phyloP scores from a whole-genome alignment of 2,888 invertebrate genomes.

The Gortyna flavago region DNA sequence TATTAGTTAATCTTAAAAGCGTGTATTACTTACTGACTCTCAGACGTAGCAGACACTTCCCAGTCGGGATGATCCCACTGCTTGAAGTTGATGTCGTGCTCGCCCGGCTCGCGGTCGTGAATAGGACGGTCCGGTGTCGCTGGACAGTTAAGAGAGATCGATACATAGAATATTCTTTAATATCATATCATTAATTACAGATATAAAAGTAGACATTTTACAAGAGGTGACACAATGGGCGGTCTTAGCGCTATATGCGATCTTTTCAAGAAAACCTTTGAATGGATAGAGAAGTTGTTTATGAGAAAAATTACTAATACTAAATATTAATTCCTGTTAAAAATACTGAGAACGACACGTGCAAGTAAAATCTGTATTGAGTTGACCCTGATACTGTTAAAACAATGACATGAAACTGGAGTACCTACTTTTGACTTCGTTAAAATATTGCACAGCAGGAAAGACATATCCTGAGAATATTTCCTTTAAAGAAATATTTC shows the following conservation, averaged over 20 bases:
- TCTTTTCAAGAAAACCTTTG: too few species aligned
- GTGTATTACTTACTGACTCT: slow-evolving; percentile 93
- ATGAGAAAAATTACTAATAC: too few species aligned
- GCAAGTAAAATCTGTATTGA: background rate
- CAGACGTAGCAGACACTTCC: slow-evolving; percentile 95
- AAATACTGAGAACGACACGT: too few species aligned
- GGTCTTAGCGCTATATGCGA: too few species aligned
- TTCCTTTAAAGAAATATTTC: too few species aligned
- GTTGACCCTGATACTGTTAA: background rate
- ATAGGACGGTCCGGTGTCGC: slow-evolving; percentile 91
- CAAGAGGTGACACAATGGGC: too few species aligned
- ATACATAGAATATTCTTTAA: background rate
- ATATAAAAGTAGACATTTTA: background rate
- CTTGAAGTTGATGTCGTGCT: slow-evolving; percentile 93
- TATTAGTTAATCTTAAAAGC: too few species aligned
- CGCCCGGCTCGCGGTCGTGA: slow-evolving; percentile 85
- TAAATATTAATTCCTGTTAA: too few species aligned
- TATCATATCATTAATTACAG: background rate
- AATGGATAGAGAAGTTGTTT: too few species aligned
- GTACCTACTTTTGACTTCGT: background rate
- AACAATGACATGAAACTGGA: background rate
- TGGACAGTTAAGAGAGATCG: background rate
- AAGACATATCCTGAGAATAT: background rate
- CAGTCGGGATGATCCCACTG: slow-evolving; percentile 95
- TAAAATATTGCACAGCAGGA: background rate